Base-by-base conservation (phyloP, 1,140 invertebrate species). In the Ceratina japonica region DNA sequence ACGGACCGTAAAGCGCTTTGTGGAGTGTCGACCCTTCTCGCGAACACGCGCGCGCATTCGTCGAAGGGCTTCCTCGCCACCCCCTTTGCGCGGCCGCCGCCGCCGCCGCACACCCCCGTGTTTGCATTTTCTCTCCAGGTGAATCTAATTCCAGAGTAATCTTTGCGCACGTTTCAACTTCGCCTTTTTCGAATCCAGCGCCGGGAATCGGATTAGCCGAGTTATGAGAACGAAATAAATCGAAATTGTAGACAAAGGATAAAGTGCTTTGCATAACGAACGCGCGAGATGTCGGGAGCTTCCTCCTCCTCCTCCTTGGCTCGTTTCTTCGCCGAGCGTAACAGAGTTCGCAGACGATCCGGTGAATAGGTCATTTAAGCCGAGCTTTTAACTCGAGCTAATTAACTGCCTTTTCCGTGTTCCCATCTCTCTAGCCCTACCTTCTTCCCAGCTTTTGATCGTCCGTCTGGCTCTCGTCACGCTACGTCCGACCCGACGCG, bases 281-380 rank as follows among this genome's bases (percentile, higher is more conserved):
- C 22, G 27, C 8, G 49, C 7, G 37, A 13, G 54, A 56, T 44
- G 37, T 44, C 37, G 31, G 68, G n/a, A 49, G 27, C 54, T 76
- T 51, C 61, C 16, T 62, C 18, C 44, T 18, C 56, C n/a, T n/a
- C n/a, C n/a, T n/a, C n/a, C n/a, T n/a, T n/a, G 24, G 13, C 12
- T 20, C 58, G 37, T 75, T 79, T 51, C 69, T 61, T 62, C 59
- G 56, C 16, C 27, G 59, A 85, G 51, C n/a, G 72, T 61, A 68
- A 64, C 64, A 71, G 68, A 80, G 79, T 79, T 87, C 78, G 69
- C 64, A 58, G 54, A 74, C 56, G 78, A 80, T n/a, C 56, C 79
- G 65, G 51, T 87, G 86, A 87, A 87, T 87, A 86, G 84, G 75
- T 87, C 84, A 77, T 87, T 87, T 87, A 87, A 87, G 71, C 79